phyloP scores from a whole-genome alignment of 2,113 vertebrate genomes.

The Bufo gargarizans region DNA sequence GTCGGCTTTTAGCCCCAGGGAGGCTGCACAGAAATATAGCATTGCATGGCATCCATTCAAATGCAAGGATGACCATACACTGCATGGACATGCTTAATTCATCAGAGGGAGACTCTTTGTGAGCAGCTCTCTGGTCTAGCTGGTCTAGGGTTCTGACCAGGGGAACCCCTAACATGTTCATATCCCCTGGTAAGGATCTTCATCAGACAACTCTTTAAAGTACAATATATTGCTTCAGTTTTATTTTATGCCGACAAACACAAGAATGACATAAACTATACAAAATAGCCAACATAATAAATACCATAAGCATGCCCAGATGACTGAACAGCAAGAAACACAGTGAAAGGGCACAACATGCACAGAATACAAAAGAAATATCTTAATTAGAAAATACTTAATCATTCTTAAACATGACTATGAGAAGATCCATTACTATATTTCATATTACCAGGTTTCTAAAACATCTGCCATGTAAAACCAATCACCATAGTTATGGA shows the following conservation, averaged over 20 bases:
- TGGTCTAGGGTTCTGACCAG: not conserved
- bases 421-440: no score
- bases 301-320: not conserved
- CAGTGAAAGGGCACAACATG: not conserved
- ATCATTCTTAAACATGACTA: no score
- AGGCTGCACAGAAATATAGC: not conserved
- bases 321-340: not conserved
- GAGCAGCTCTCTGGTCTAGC: not conserved
- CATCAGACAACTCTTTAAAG: not conserved
- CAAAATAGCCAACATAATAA: conserved; percentile 11
- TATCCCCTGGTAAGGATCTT: not conserved
- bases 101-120: not conserved
- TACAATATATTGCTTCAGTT: not conserved
- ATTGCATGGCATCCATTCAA: not conserved
- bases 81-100: not conserved
- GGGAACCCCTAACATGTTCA: not conserved
- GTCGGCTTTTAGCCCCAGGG: not conserved
- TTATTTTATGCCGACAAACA: not conserved
- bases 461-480: not conserved
- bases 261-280: not conserved
- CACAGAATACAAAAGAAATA: not conserved
- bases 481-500: no score
- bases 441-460: not conserved
- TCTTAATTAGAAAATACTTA: not conserved
- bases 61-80: not conserved